Conservation (phyloP, 2,113 vertebrate species). For the Raja brachyura region DNA sequence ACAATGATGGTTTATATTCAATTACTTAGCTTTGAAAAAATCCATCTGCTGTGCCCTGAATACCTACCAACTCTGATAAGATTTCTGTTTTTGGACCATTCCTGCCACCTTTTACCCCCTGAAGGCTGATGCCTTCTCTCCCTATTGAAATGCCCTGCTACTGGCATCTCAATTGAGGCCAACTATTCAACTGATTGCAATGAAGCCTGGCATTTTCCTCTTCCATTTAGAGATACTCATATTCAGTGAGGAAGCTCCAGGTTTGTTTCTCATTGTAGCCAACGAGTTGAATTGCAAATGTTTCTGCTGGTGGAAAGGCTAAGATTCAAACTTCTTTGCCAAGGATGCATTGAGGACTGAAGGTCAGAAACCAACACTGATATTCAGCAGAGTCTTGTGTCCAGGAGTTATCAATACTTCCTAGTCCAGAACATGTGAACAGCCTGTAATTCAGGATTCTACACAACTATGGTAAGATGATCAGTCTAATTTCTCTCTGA, state of each 20-base stretch:
- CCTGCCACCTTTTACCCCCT: not conserved
- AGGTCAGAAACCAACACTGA: not conserved
- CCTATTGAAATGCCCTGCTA: not conserved
- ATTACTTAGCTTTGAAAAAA: not conserved
- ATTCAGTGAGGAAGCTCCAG: not conserved
- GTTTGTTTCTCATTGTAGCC: not conserved
- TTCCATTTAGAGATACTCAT: not conserved
- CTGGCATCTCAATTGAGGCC: not conserved
- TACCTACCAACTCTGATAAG: not conserved
- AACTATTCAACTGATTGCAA: not conserved
- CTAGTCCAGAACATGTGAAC: not conserved
- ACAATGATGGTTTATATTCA: not conserved
- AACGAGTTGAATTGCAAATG: not conserved
- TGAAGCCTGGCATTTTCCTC: not conserved
- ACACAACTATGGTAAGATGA: not conserved
- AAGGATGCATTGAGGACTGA: not conserved
- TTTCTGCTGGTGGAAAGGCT: not conserved
- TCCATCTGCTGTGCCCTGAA: not conserved
- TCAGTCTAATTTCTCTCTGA: not conserved
- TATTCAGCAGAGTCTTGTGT: not conserved
- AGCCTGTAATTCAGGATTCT: not conserved
- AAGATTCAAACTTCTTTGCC: not conserved
- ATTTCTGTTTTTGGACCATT: not conserved
- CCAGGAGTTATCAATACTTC: not conserved
- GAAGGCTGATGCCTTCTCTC: not conserved